Evolutionary conservation across 2,888 invertebrate genomes (phyloP).

Genomic region (Gryllus longicercus): DNA sequence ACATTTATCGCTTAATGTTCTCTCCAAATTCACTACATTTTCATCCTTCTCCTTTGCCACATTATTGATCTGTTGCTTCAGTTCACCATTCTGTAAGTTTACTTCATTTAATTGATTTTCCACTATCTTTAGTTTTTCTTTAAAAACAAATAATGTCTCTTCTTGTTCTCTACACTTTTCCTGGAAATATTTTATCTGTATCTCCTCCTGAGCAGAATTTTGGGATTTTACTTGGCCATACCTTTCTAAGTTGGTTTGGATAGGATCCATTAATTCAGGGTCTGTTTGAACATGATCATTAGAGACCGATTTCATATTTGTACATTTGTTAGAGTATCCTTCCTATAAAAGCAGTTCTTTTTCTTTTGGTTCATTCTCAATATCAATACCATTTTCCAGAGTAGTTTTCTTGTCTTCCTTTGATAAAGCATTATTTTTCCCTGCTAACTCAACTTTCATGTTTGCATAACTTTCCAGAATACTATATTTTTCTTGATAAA

Average conservation of each 20-base stretch:
- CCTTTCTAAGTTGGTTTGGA: neutral
- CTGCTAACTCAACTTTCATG: neutral
- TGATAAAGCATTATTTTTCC: neutral
- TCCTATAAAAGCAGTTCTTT: slow-evolving; percentile 40
- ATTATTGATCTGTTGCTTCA: too few relatives aligned
- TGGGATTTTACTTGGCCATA: neutral
- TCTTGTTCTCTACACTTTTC: neutral
- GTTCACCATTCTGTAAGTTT: too few relatives aligned
- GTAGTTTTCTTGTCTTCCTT: slow-evolving; percentile 41
- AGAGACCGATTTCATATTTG: neutral
- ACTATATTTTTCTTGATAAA: neutral
- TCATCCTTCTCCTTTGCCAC: too few relatives aligned
- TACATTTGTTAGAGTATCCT: neutral
- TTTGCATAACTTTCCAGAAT: neutral
- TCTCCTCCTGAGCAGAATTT: neutral
- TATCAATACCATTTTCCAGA: slow-evolving; percentile 40
- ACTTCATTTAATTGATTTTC: neutral
- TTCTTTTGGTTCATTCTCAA: slow-evolving; percentile 42
- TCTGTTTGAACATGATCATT: neutral
- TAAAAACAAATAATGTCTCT: neutral
- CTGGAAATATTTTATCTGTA: neutral
- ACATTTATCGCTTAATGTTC: too few relatives aligned
- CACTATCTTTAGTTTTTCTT: neutral
- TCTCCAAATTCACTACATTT: too few relatives aligned
- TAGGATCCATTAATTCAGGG: neutral